Conservation (phyloP, 2,797 vertebrate genomes). For the Gallinago solitaria region DNA sequence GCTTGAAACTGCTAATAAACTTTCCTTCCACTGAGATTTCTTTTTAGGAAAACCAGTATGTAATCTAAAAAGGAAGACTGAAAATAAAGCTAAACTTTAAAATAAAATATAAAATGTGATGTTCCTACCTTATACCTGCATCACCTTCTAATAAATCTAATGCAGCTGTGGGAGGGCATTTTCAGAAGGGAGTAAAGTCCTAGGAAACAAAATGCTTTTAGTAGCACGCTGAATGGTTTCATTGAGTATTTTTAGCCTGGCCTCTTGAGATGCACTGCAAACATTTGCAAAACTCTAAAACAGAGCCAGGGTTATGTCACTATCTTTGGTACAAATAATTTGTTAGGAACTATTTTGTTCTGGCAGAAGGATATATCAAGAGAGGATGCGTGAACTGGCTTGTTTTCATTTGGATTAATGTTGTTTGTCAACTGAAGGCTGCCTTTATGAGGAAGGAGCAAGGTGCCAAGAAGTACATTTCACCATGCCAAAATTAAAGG, state of each 20-base stretch:
- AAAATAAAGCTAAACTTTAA: neutral
- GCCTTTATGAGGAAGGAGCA: constrained; percentile 15
- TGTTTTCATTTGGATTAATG: constrained; percentile 54
- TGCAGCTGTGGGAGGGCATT: constrained; percentile 1
- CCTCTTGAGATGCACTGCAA: constrained; percentile 59
- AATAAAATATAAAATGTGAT: neutral
- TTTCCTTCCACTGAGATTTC: neutral
- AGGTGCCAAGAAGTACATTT: constrained; percentile 46
- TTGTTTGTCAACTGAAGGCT: constrained; percentile 59
- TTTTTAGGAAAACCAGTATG: neutral
- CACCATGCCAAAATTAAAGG: constrained; percentile 54
- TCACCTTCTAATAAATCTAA: constrained; percentile 26
- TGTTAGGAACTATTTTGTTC: constrained; percentile 55
- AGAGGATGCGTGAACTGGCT: constrained; percentile 33
- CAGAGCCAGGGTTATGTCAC: constrained; percentile 59
- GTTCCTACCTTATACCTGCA: constrained; percentile 10
- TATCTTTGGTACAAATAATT: constrained; percentile 60
- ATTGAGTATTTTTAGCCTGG: constrained; percentile 64
- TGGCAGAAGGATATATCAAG: constrained; percentile 48
- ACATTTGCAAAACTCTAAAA: constrained; percentile 51
- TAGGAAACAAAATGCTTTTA: constrained; percentile 56
- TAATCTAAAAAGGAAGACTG: neutral
- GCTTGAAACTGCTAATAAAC: neutral
- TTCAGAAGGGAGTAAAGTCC: constrained; percentile 27
- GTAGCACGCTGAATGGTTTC: constrained; percentile 58